phyloP scores from a whole-genome alignment of 2,797 vertebrate genomes.

The Scyliorhinus canicula region DNA sequence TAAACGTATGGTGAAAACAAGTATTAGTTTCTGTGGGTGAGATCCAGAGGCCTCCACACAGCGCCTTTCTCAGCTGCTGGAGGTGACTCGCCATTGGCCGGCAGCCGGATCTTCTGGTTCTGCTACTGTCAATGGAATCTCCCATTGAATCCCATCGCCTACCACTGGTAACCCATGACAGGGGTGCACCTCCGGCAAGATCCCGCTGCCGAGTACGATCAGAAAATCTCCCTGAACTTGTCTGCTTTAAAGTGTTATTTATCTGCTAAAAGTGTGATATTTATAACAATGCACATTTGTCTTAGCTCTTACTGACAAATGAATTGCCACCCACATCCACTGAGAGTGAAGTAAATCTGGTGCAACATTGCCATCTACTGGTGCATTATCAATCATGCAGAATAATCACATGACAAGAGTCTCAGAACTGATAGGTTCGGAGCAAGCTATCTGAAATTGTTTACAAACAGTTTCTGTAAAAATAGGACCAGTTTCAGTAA shows the following conservation, averaged over 20 bases:
- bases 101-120: no score
- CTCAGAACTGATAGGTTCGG: not conserved
- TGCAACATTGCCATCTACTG: slow-evolving; percentile 7
- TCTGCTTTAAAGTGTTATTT: not conserved
- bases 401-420: not conserved
- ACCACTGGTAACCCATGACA: no score
- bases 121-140: no score
- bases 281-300: not conserved
- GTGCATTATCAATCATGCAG: not conserved
- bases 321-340: not conserved
- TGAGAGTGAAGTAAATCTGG: not conserved
- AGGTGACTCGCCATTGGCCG: no score
- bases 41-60: no score
- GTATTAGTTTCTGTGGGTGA: not conserved
- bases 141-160: no score
- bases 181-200: no score
- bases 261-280: not conserved
- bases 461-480: not conserved
- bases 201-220: no score
- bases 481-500: not conserved
- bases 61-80: no score
- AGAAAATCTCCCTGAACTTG: no score
- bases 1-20: not conserved
- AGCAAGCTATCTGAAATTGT: not conserved
- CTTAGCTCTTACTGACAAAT: not conserved